phyloP scores from a whole-genome alignment of 2,888 invertebrate species.

The Homarus gammarus region DNA sequence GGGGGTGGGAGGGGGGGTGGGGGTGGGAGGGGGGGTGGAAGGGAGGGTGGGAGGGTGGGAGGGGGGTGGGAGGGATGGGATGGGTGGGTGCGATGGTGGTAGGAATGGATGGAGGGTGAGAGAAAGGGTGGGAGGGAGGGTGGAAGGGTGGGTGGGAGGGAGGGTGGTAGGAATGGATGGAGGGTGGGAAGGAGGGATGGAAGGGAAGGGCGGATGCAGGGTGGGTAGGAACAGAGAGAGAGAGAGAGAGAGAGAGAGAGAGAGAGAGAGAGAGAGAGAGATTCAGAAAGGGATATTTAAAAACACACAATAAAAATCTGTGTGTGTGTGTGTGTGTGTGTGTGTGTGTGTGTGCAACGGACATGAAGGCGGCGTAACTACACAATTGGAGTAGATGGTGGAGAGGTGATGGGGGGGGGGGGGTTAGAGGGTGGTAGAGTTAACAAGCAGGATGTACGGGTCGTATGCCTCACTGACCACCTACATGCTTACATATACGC shows the following conservation, averaged over 20 bases:
- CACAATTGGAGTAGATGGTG: background rate
- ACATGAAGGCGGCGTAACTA: no score
- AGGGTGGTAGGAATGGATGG: no score
- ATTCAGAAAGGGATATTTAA: no score
- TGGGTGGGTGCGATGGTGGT: no score
- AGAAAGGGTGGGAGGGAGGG: background rate
- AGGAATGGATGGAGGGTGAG: no score
- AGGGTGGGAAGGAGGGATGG: slow-evolving; percentile 6
- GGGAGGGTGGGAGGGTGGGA: no score
- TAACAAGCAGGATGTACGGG: slow-evolving; percentile 18
- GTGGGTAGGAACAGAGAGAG: background rate
- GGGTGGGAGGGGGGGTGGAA: no score
- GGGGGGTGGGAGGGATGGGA: no score
- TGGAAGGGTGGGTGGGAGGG: background rate
- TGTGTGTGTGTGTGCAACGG: no score
- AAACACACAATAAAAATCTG: no score
- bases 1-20: no score
- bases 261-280: background rate
- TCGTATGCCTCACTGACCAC: background rate
- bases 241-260: background rate
- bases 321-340: no score
- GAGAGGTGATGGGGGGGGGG: background rate
- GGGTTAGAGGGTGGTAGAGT: background rate
- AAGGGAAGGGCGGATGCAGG: background rate
- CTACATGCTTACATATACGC: slow-evolving; percentile 25